These are phyloP conservation scores for Colossoma macropomum DNA, from an alignment of 2,113 vertebrate genomes.

Conservation along the genomic window DNA sequence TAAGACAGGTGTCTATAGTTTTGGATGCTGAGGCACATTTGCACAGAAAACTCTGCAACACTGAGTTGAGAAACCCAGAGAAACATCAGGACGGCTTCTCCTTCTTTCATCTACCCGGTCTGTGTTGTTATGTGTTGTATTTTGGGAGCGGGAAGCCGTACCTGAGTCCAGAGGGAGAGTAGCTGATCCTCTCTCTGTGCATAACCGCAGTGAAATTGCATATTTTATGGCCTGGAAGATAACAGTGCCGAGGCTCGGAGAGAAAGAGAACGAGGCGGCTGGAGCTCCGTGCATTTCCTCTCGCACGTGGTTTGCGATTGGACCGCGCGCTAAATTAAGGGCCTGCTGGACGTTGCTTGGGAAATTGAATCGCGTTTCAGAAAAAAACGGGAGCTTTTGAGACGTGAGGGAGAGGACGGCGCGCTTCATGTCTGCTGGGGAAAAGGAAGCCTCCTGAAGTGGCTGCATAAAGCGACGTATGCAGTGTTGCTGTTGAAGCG, in stretches of 20 bases:
- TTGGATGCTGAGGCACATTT: no score
- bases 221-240: conserved; percentile 20
- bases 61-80: not conserved
- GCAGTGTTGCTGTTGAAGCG: not conserved
- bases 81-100: not conserved
- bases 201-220: not conserved
- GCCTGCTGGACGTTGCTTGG: not conserved
- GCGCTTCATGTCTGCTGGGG: not conserved
- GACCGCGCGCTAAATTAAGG: not conserved
- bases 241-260: not conserved
- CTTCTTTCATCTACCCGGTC: not conserved
- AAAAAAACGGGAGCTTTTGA: not conserved
- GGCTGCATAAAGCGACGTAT: not conserved
- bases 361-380: not conserved
- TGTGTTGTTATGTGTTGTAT: not conserved
- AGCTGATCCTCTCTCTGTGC: conserved; percentile 4
- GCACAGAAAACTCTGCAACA: no score
- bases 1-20: no score
- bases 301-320: not conserved
- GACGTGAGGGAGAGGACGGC: not conserved
- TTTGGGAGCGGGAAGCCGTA: not conserved
- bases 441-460: not conserved
- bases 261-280: not conserved
- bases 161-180: not conserved
- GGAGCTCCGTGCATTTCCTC: not conserved